Evolutionary conservation across 2,113 vertebrate genomes (phyloP), one percentile per base, ranked within the genome.

Genomic region (Hippocampus mohnikei): DNA sequence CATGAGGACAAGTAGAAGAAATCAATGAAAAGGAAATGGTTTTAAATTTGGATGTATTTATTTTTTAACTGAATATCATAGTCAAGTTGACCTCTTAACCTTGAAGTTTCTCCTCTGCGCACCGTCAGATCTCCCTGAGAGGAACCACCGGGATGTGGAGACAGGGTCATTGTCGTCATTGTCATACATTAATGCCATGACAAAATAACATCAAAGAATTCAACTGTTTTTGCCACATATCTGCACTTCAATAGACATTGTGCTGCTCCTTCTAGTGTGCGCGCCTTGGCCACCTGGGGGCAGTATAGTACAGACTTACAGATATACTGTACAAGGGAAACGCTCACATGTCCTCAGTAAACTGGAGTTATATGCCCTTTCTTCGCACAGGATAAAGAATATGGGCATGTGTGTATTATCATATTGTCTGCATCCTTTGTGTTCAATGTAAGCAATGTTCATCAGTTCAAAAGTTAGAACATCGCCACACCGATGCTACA

Each of bases 51-150:
- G 33, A 37, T 37, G 6, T 37, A 53, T 3, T 6, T 33, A 5
- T 33, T 33, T 37, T 25, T 61, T 71, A 72, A 29, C 8, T 68
- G 46, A 62, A 58, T 23, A 23, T 70, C 3, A 1, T 46, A 20
- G 21, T 55, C 21, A 66, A 16, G 2, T 21, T 61, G 63, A 8
- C 23, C 41, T 50, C 46, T 33, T 53, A 53, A 20, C 41, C 20
- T 23, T 78, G 41, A 76, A 67, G 46, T 66, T 69, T 80, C 40
- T 12, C 58, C 27, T 82, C 20, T 75, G 65, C 74, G 50, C 67
- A 67, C 66, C 52, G 37, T 75, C 37, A 42, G 53, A 53, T 5
- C 18, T 23, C 59, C 76, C 72, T 21, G 27, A 41, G 56, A 56
- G 8, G 64, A 77, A 78, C 72, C 29, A 2, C 52, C 5, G 21